Evolutionary conservation across 2,113 vertebrate species (phyloP).

Genomic region (Corythaixoides concolor): DNA sequence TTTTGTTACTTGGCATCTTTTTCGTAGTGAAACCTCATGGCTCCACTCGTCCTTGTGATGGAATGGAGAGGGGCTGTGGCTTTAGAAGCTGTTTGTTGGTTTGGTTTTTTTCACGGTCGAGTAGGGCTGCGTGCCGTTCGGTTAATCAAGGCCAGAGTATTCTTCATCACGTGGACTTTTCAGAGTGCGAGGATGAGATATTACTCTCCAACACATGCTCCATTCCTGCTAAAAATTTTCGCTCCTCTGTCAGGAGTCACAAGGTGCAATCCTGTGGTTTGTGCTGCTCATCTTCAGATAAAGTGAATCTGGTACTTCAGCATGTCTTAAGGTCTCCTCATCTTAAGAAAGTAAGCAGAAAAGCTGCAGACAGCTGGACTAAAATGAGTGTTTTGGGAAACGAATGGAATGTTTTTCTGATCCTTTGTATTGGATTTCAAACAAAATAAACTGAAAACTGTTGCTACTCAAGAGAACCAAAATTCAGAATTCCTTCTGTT

Average conservation of each 20-base stretch:
- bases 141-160: not conserved
- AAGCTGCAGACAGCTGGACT: not conserved
- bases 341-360: not conserved
- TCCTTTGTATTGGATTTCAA: not conserved
- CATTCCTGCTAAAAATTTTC: not conserved
- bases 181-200: not conserved
- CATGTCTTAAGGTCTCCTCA: not conserved
- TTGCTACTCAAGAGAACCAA: not conserved
- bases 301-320: not conserved
- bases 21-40: accelerated
- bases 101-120: not conserved
- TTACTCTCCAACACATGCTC: not conserved
- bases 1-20: too few species aligned
- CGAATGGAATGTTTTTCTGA: not conserved
- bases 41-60: accelerated
- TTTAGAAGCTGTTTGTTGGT: too few species aligned
- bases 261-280: not conserved
- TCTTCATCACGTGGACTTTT: not conserved
- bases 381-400: not conserved
- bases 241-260: not conserved
- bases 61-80: not conserved
- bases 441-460: not conserved
- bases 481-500: not conserved
- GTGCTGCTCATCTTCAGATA: not conserved
- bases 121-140: too few species aligned